A percentile compares a stretch with the other conserved stretches of the same genome.
These are phyloP conservation scores for Mactra quadrangularis DNA, from an alignment of 1,140 invertebrate species.

Conservation along the genomic window DNA sequence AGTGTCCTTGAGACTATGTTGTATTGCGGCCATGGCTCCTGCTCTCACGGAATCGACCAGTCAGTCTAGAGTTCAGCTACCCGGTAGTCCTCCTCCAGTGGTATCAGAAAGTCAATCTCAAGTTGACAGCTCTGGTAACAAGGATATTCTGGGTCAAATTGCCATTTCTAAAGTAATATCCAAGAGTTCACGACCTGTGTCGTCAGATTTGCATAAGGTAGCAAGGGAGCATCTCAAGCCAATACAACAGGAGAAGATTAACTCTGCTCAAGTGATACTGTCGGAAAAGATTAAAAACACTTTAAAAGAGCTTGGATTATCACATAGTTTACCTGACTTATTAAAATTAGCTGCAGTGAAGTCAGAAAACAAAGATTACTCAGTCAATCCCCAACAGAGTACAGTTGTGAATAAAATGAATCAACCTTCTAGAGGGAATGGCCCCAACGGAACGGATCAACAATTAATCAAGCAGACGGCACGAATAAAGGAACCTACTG, in stretches of 20 bases:
- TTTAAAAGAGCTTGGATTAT: not conserved
- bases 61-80: slow-evolving; percentile 74
- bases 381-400: not conserved
- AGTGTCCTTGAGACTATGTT: slow-evolving; percentile 81
- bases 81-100: slow-evolving; percentile 65
- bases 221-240: slow-evolving; percentile 31
- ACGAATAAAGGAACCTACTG: slow-evolving; percentile 14
- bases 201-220: slow-evolving; percentile 26
- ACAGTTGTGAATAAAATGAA: slow-evolving; percentile 63
- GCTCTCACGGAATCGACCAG: slow-evolving; percentile 80
- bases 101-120: slow-evolving; percentile 27
- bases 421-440: slow-evolving; percentile 56
- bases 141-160: not conserved
- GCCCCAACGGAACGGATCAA: slow-evolving; percentile 43
- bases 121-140: not conserved
- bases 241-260: slow-evolving; percentile 18
- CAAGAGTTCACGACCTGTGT: slow-evolving; percentile 21
- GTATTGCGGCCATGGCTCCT: slow-evolving; percentile 81
- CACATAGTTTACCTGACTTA: slow-evolving; percentile 13
- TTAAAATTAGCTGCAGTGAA: not conserved
- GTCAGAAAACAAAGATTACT: not conserved
- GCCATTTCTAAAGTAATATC: slow-evolving; percentile 1
- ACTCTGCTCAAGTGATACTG: not conserved
- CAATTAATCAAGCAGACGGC: slow-evolving; percentile 40
- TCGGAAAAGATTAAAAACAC: slow-evolving; percentile 20